Evolutionary conservation across 2,797 vertebrate species (phyloP).

Genomic region (Valencia hispanica): DNA sequence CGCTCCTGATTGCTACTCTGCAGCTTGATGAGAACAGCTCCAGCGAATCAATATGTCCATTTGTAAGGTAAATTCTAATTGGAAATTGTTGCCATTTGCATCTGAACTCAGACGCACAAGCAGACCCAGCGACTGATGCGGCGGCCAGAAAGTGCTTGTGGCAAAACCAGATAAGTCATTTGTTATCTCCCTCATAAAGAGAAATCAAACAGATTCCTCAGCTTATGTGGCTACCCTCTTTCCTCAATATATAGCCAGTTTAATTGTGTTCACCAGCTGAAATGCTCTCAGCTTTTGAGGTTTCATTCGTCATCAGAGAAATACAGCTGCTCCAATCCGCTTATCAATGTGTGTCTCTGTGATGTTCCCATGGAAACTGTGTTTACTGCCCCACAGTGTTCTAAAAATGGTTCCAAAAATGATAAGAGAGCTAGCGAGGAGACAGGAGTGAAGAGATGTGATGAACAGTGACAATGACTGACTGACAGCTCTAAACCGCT

Average conservation of each 20-base stretch:
- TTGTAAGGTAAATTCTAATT: conserved; percentile 72
- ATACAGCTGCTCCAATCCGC: conserved; percentile 83
- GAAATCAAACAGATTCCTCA: conserved; percentile 71
- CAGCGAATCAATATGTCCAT: conserved; percentile 70
- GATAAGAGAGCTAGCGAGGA: conserved; percentile 82
- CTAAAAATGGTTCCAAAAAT: conserved; percentile 87
- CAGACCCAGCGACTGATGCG: conserved; percentile 13
- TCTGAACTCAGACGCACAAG: conserved; percentile 16
- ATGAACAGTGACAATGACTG: conserved; percentile 69
- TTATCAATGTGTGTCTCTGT: conserved; percentile 83
- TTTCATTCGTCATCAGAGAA: conserved; percentile 84
- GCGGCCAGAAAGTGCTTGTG: conserved; percentile 44
- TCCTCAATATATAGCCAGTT: conserved; percentile 62
- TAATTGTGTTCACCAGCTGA: conserved; percentile 76
- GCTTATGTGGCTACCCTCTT: conserved; percentile 56
- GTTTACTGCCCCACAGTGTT: conserved; percentile 85
- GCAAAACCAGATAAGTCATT: conserved; percentile 66
- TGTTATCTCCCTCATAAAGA: conserved; percentile 72
- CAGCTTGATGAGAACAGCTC: conserved; percentile 65
- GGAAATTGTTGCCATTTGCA: conserved; percentile 67
- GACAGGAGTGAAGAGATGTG: conserved; percentile 75
- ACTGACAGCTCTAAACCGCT: conserved; percentile 44
- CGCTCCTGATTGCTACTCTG: conserved; percentile 60
- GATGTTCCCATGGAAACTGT: conserved; percentile 91
- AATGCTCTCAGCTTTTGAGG: conserved; percentile 73